A percentile compares a stretch with the other conserved stretches of the same genome.
phyloP scores from a whole-genome alignment of 2,797 vertebrate species.

The Menidia menidia region DNA sequence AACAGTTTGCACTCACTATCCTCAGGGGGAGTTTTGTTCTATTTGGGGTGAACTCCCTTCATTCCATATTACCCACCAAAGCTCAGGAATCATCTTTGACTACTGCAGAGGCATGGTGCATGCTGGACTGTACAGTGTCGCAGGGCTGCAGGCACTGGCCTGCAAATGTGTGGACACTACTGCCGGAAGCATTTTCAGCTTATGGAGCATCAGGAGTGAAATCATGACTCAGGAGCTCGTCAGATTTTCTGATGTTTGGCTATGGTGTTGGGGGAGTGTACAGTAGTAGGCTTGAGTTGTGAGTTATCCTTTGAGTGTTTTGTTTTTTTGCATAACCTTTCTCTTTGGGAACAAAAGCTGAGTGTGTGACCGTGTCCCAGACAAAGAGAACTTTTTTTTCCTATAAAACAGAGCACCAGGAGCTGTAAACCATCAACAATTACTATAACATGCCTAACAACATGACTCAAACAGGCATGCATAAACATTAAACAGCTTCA shows the following conservation, averaged over 20 bases:
- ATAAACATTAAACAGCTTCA: slow-evolving; percentile 49
- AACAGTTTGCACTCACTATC: slow-evolving; percentile 65
- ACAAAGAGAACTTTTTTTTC: slow-evolving; percentile 38
- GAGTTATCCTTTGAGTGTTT: slow-evolving; percentile 16
- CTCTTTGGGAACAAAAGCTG: slow-evolving; percentile 17
- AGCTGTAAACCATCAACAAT: slow-evolving; percentile 49
- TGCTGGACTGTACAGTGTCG: slow-evolving; percentile 64
- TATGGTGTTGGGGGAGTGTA: slow-evolving; percentile 17
- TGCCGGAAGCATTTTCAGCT: slow-evolving; percentile 52
- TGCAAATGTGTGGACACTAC: slow-evolving; percentile 52
- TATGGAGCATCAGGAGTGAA: slow-evolving; percentile 57
- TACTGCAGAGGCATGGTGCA: slow-evolving; percentile 64
- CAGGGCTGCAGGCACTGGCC: slow-evolving; percentile 48
- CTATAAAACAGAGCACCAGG: slow-evolving; percentile 40
- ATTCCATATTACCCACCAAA: slow-evolving; percentile 67
- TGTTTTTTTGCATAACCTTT: not conserved
- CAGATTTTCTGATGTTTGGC: slow-evolving; percentile 40
- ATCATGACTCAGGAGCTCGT: slow-evolving; percentile 64
- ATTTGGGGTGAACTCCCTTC: slow-evolving; percentile 79
- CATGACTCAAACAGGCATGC: slow-evolving; percentile 56
- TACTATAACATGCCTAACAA: slow-evolving; percentile 45
- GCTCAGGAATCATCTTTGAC: slow-evolving; percentile 66
- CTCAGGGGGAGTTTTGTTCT: slow-evolving; percentile 71
- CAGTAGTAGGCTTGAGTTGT: slow-evolving; percentile 30
- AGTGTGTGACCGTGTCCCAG: slow-evolving; percentile 4